Percentiles rank a stretch among this genome's conserved stretches.
phyloP scores from a whole-genome alignment of 2,113 vertebrate species.

The Heterochromis multidens region DNA sequence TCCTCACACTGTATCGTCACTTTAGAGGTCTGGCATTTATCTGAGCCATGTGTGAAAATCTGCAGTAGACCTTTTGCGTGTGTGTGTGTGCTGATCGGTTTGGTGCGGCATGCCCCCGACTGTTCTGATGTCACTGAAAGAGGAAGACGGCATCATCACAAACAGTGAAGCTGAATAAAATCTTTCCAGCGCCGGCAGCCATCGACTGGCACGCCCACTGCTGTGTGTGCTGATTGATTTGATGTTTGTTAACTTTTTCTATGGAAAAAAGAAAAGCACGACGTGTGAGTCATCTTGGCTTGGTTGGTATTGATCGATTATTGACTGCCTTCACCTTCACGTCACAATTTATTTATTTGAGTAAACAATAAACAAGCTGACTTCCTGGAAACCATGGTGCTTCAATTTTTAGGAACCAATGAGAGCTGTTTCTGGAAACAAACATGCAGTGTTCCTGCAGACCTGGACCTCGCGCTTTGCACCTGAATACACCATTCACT shows the following conservation, averaged over 20 bases:
- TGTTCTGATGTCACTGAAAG: not conserved
- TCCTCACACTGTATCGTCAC: not conserved
- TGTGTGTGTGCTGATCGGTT: fast-evolving
- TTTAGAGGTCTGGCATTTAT: not conserved
- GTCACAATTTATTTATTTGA: not conserved
- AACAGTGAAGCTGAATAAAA: not conserved
- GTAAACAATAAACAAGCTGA: not conserved
- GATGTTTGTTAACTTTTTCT: not conserved
- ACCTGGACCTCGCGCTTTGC: not conserved
- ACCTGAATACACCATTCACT: fast-evolving
- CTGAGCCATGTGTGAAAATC: not conserved
- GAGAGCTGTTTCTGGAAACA: fast-evolving
- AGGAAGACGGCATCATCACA: not conserved
- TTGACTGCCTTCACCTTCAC: not conserved
- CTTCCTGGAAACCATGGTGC: not conserved
- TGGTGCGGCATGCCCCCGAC: not conserved
- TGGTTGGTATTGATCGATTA: not conserved
- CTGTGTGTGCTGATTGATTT: not conserved
- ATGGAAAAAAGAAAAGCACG: not conserved
- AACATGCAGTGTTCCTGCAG: not conserved
- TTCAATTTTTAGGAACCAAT: not conserved
- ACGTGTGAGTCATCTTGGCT: not conserved
- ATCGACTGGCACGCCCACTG: not conserved
- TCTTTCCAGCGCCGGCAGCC: not conserved
- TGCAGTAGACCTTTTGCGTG: not conserved